Conservation (phyloP, 2,888 invertebrate genomes). For the Drosophila crucigera region DNA sequence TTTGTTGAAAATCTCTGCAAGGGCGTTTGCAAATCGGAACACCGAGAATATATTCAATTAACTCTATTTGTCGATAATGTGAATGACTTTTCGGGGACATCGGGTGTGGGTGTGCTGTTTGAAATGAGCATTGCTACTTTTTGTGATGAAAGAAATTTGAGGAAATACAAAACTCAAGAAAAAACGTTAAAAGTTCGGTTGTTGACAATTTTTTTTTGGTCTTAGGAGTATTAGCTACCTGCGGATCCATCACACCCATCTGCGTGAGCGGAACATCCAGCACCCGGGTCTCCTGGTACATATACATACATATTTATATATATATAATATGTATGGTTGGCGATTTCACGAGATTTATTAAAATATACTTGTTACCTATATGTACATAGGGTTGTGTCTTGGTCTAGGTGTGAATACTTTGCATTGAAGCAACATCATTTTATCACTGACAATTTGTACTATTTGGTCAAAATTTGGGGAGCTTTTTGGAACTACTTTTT, state of each 20-base stretch:
- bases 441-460: slow-evolving; percentile 16
- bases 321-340: slow-evolving; percentile 50
- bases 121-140: slow-evolving; percentile 57
- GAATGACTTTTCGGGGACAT: slow-evolving; percentile 9
- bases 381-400: slow-evolving; percentile 29
- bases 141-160: slow-evolving; percentile 55
- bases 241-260: slow-evolving; percentile 97
- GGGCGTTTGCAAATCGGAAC: slow-evolving; percentile 4
- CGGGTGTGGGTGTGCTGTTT: slow-evolving; percentile 41
- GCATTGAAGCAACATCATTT: slow-evolving; percentile 3
- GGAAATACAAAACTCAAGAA: slow-evolving; percentile 65
- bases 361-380: slow-evolving; percentile 30
- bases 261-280: slow-evolving; percentile 96
- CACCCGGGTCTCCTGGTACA: slow-evolving; percentile 90
- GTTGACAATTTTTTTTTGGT: slow-evolving; percentile 42
- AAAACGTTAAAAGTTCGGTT: slow-evolving; percentile 56
- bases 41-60: slow-evolving; percentile 9
- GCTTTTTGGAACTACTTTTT: slow-evolving; percentile 49
- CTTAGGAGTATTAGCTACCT: slow-evolving; percentile 87
- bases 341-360: slow-evolving; percentile 49
- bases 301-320: slow-evolving; percentile 35
- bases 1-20: slow-evolving; percentile 26
- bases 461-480: slow-evolving; percentile 52
- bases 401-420: slow-evolving; percentile 20
- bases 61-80: slow-evolving; percentile 1